Percentiles rank a stretch among this genome's conserved stretches.
These are phyloP conservation scores for Pogonognathellus flavescens DNA, from an alignment of 1,140 invertebrate genomes.

Conservation along the genomic window DNA sequence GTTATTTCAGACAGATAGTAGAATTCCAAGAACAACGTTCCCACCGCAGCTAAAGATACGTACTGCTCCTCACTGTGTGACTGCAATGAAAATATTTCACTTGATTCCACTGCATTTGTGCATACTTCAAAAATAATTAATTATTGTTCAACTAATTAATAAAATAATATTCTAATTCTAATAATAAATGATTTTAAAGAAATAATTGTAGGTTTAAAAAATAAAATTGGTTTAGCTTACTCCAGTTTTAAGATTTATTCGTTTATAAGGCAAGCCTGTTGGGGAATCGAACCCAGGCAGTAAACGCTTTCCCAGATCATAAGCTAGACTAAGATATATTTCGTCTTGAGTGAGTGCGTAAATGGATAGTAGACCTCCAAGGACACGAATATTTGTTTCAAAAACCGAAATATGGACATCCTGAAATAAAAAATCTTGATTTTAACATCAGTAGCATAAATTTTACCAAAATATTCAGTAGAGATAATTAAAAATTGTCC, in stretches of 20 bases:
- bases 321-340: conserved; percentile 68
- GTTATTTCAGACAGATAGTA: conserved; percentile 76
- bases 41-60: conserved; percentile 72
- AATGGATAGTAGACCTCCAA: conserved; percentile 73
- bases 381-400: conserved; percentile 97
- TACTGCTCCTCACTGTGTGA: not conserved
- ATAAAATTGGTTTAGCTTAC: conserved; percentile 68
- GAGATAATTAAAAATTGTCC: no score
- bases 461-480: no score
- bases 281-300: conserved; percentile 97
- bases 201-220: no score
- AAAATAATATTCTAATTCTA: no score
- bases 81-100: no score
- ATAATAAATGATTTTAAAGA: no score
- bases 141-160: no score
- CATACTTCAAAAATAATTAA: no score
- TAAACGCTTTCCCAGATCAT: conserved; percentile 90
- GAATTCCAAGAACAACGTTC: conserved; percentile 78
- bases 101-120: no score
- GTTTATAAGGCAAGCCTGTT: conserved; percentile 94
- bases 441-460: no score
- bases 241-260: conserved; percentile 79
- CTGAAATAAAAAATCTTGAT: conserved; percentile 74
- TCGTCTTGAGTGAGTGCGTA: conserved; percentile 73
- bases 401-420: conserved; percentile 94